phyloP scores from a whole-genome alignment of 2,797 vertebrate species.

The Monodelphis domestica region DNA sequence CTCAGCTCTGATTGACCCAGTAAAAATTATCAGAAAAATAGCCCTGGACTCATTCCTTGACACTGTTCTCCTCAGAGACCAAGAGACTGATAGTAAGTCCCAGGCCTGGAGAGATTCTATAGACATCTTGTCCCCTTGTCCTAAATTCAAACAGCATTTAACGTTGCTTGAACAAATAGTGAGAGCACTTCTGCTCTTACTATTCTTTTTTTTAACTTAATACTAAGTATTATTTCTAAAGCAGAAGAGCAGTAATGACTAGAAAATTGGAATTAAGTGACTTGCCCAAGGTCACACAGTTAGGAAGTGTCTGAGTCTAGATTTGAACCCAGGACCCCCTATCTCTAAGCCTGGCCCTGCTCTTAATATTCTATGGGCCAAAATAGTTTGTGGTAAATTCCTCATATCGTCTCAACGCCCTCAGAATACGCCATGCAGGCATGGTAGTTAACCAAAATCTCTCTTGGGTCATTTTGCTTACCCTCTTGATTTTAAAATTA shows the following conservation, averaged over 20 bases:
- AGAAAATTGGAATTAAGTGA: no score
- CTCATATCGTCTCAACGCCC: not conserved
- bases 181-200: not conserved
- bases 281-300: no score
- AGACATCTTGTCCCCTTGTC: not conserved
- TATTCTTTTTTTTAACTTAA: no score
- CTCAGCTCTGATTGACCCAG: not conserved
- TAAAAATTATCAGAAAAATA: not conserved
- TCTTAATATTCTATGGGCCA: not conserved
- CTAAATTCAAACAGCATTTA: not conserved
- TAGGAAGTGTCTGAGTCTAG: no score
- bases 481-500: not conserved
- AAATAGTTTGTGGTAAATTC: no score
- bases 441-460: not conserved
- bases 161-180: not conserved
- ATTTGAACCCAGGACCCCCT: no score
- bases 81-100: not conserved
- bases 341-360: no score
- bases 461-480: not conserved
- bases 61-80: not conserved
- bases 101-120: not conserved
- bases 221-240: no score
- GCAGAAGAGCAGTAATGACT: no score
- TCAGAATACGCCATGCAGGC: not conserved
- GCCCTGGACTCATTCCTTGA: not conserved